Percentiles rank a stretch among this genome's conserved stretches.
These are phyloP conservation scores for Catocala nupta DNA, from an alignment of 2,888 invertebrate species.

Conservation along the genomic window DNA sequence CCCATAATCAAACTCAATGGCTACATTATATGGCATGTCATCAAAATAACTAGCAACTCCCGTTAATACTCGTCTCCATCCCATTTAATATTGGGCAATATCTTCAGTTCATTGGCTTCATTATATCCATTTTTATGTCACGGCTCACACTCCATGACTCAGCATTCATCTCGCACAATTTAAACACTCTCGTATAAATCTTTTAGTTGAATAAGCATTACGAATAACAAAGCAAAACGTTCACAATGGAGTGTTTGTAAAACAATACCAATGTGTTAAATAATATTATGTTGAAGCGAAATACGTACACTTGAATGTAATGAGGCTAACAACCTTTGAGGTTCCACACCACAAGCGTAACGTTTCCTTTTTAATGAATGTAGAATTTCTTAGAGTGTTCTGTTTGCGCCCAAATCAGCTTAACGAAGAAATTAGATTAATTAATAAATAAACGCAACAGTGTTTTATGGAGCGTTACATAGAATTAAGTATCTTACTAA, in stretches of 20 bases:
- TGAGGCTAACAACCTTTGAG: conserved; percentile 1
- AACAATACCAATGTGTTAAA: conserved; percentile 5
- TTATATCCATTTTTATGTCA: not conserved
- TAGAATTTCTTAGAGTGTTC: no score
- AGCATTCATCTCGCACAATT: not conserved
- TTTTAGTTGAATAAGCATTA: conserved; percentile 2
- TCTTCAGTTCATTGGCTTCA: not conserved
- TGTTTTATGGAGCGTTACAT: no score
- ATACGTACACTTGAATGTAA: not conserved
- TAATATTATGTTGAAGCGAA: not conserved
- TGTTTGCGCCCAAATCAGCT: no score
- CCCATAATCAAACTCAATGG: no score
- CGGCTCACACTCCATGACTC: not conserved
- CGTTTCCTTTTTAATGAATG: no score
- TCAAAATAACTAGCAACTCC: no score
- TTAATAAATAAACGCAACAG: no score
- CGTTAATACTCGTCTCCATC: no score
- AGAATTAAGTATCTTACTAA: no score
- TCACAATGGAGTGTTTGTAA: conserved; percentile 1
- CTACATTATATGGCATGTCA: no score
- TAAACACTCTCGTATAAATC: conserved; percentile 3
- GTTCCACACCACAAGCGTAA: not conserved
- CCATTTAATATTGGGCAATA: no score
- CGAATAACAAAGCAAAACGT: not conserved
- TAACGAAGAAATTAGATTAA: no score